Evolutionary conservation across 1,140 invertebrate species (phyloP).

Genomic region (Trichoplusia ni): DNA sequence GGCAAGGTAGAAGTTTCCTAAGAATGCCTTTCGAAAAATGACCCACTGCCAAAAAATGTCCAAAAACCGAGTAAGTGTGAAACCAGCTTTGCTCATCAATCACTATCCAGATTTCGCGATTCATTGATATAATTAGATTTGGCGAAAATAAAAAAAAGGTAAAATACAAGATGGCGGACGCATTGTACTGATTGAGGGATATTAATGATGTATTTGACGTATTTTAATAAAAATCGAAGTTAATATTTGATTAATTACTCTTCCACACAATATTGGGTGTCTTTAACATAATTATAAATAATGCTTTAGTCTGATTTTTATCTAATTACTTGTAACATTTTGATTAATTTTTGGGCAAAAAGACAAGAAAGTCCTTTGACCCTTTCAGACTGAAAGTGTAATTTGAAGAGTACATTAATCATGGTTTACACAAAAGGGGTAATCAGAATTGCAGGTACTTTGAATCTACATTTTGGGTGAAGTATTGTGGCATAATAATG

Average conservation of each 20-base stretch:
- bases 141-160: constrained; percentile 55
- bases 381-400: too few relatives aligned
- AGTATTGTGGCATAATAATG: too few relatives aligned
- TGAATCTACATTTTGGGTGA: too few relatives aligned
- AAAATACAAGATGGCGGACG: constrained; percentile 19
- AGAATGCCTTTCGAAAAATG: too few relatives aligned
- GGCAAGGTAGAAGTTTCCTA: too few relatives aligned
- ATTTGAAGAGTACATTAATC: too few relatives aligned
- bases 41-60: too few relatives aligned
- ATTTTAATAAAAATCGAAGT: not conserved
- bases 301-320: not conserved
- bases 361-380: not conserved
- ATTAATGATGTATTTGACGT: constrained; percentile 6
- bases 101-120: constrained; percentile 57
- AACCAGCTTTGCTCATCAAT: constrained; percentile 54
- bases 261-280: not conserved
- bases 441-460: too few relatives aligned
- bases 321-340: not conserved
- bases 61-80: too few relatives aligned
- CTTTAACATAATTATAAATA: not conserved
- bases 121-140: constrained; percentile 69
- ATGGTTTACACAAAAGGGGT: too few relatives aligned
- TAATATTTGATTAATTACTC: constrained; percentile 4
- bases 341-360: not conserved
- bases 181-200: not conserved